Percentiles rank a stretch among this genome's conserved stretches.
phyloP scores from a whole-genome alignment of 2,797 vertebrate genomes.

The Melanotaenia trifasciata region DNA sequence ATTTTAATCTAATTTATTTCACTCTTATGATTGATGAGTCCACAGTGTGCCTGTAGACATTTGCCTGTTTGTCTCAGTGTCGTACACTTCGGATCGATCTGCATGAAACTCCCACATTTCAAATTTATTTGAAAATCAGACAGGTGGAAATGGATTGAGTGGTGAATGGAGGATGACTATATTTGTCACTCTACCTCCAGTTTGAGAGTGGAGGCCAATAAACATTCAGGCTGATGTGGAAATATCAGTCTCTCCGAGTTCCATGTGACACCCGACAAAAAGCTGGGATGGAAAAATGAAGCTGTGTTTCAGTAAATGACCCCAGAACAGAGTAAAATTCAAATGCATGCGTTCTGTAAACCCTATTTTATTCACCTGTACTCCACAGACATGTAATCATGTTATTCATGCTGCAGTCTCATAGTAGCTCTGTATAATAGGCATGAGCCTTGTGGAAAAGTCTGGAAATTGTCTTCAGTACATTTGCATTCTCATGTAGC shows the following conservation, averaged over 20 bases:
- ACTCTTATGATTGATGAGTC: constrained; percentile 23
- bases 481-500: constrained; percentile 17
- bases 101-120: constrained; percentile 46
- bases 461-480: constrained; percentile 7
- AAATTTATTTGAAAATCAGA: constrained; percentile 36
- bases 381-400: constrained; percentile 29
- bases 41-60: constrained; percentile 33
- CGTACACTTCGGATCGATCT: constrained; percentile 33
- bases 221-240: constrained; percentile 18
- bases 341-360: constrained; percentile 48
- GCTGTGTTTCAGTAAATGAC: constrained; percentile 7
- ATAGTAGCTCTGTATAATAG: constrained; percentile 25
- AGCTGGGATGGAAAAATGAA: constrained; percentile 20
- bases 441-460: constrained; percentile 9
- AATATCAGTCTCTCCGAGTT: constrained; percentile 25
- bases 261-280: constrained; percentile 21
- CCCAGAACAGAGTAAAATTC: constrained; percentile 19
- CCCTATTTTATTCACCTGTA: constrained; percentile 34
- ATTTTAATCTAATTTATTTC: constrained; percentile 16
- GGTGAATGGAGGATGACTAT: constrained; percentile 3
- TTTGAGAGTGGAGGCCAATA: constrained; percentile 10
- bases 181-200: constrained; percentile 21
- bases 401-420: constrained; percentile 33
- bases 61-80: constrained; percentile 27
- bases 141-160: background rate